Evolutionary conservation across 1,140 invertebrate species (phyloP).

Genomic region (Propsilocerus akamusi): DNA sequence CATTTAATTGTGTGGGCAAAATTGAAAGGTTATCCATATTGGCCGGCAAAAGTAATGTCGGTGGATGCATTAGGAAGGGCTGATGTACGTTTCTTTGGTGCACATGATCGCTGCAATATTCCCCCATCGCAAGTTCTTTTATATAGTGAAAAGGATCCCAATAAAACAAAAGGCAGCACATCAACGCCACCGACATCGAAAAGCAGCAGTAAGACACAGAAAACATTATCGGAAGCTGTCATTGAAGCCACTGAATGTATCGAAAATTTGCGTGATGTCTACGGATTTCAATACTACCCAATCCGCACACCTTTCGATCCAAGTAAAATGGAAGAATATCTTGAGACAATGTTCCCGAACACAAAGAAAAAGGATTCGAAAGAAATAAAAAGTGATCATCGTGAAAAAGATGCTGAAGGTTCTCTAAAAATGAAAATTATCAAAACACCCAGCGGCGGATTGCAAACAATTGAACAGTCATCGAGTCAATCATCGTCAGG

Average conservation of each 20-base stretch:
- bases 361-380: neutral
- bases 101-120: slow-evolving; percentile 84
- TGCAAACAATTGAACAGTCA: neutral
- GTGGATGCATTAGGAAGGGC: slow-evolving; percentile 46
- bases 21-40: slow-evolving; percentile 84
- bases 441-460: neutral
- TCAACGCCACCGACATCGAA: slow-evolving; percentile 26
- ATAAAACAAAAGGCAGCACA: slow-evolving; percentile 15
- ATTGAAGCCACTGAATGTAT: slow-evolving; percentile 21
- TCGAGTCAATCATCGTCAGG: neutral
- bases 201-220: slow-evolving; percentile 34
- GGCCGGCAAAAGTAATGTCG: slow-evolving; percentile 83
- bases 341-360: neutral
- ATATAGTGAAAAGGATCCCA: slow-evolving; percentile 50
- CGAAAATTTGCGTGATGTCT: neutral
- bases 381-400: neutral
- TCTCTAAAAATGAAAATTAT: slow-evolving; percentile 1
- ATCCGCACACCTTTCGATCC: neutral
- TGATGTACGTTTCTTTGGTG: slow-evolving; percentile 86
- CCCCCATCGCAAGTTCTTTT: slow-evolving; percentile 65
- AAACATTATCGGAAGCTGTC: slow-evolving; percentile 42
- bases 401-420: neutral
- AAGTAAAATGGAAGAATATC: neutral
- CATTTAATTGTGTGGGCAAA: slow-evolving; percentile 85
- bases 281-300: neutral